phyloP scores from a whole-genome alignment of 1,140 invertebrate species.

The Bombus sibiricus region DNA sequence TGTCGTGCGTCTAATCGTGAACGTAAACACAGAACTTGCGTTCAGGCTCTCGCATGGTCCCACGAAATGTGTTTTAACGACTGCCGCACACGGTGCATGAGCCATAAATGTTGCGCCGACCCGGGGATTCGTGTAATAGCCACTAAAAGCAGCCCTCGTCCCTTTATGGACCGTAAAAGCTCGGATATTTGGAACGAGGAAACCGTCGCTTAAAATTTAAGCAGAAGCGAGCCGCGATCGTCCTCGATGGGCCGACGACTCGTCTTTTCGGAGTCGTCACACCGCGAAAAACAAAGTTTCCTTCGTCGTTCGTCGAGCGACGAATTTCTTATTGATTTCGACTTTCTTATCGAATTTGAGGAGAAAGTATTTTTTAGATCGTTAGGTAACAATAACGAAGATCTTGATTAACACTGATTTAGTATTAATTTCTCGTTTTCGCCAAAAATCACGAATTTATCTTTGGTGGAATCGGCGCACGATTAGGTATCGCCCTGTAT shows the following conservation, averaged over 20 bases:
- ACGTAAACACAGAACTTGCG: constrained; percentile 43
- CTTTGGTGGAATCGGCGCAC: too few species aligned
- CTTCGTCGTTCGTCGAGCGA: background rate
- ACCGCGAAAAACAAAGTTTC: background rate
- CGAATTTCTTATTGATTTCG: too few species aligned
- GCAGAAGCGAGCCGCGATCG: constrained; percentile 37
- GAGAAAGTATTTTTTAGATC: too few species aligned
- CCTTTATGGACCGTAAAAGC: constrained; percentile 70
- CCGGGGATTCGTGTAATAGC: constrained; percentile 67
- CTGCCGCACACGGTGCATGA: constrained; percentile 62
- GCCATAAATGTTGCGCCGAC: constrained; percentile 67
- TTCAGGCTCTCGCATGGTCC: constrained; percentile 11
- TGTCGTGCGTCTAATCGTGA: constrained; percentile 36
- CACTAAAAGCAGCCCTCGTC: constrained; percentile 68
- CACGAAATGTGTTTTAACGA: constrained; percentile 66
- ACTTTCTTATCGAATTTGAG: too few species aligned
- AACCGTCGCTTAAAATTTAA: constrained; percentile 54
- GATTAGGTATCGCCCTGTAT: background rate
- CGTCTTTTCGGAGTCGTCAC: background rate
- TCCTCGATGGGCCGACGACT: background rate
- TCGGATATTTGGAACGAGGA: constrained; percentile 64
- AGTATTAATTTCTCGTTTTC: too few species aligned
- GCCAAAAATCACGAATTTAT: background rate
- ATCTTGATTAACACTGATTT: rapidly evolving
- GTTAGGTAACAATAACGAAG: too few species aligned